These are phyloP conservation scores for Porphyrio hochstetteri DNA, from an alignment of 2,113 vertebrate species.

Conservation along the genomic window DNA sequence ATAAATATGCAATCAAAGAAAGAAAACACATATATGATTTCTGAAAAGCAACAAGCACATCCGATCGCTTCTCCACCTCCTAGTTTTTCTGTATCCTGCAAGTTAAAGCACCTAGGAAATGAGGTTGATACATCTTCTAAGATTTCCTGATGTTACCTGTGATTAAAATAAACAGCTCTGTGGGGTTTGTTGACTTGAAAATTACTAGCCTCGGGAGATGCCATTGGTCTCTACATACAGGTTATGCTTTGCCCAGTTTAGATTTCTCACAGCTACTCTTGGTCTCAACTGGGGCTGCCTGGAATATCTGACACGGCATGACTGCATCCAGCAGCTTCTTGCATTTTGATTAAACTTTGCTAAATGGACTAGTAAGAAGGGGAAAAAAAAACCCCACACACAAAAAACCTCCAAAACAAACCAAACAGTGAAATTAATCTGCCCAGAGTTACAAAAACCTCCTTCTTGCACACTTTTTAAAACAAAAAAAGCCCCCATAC, in stretches of 20 bases:
- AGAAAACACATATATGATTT: neutral
- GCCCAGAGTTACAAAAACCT: neutral
- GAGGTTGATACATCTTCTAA: neutral
- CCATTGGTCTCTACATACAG: neutral
- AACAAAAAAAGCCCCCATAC: neutral
- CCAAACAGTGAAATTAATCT: neutral
- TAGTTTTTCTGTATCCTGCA: neutral
- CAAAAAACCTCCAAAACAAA: neutral
- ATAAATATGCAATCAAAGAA: neutral
- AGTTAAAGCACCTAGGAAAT: neutral
- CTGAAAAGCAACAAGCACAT: neutral
- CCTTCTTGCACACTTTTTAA: neutral
- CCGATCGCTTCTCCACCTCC: neutral
- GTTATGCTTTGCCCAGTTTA: neutral
- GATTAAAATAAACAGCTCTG: neutral
- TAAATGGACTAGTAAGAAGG: neutral
- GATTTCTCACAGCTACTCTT: neutral
- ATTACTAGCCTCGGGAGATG: neutral
- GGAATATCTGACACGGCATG: neutral
- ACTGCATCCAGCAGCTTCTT: neutral
- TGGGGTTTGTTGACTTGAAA: neutral
- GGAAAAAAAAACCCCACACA: fast-evolving
- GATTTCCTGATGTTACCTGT: neutral
- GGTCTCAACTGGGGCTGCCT: neutral
- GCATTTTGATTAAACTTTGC: neutral